Percentiles rank a stretch among this genome's conserved stretches.
Conservation (phyloP, 2,113 vertebrate species). For the Stercorarius parasiticus region DNA sequence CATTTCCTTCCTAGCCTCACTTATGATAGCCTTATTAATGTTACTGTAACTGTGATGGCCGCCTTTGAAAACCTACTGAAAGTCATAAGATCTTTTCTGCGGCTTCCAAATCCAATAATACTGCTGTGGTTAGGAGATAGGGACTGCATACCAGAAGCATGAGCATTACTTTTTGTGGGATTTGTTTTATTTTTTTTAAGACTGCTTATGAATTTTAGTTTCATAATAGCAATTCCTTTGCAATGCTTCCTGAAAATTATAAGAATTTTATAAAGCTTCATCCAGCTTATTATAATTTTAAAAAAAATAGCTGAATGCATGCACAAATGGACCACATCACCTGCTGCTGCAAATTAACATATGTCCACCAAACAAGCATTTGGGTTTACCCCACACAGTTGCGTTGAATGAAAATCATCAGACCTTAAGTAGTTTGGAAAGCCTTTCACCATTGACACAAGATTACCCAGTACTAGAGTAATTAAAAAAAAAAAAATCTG, state of each 20-base stretch:
- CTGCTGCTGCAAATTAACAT: not conserved
- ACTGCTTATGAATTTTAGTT: not conserved
- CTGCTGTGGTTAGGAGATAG: not conserved
- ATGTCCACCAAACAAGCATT: not conserved
- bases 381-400: not conserved
- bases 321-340: not conserved
- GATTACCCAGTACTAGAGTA: not conserved
- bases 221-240: not conserved
- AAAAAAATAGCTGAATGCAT: not conserved
- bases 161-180: not conserved
- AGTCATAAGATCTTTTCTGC: not conserved
- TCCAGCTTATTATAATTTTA: not conserved
- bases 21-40: not conserved
- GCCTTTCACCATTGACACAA: not conserved
- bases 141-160: not conserved
- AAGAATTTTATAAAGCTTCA: not conserved
- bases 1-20: not conserved
- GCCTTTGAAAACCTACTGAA: not conserved
- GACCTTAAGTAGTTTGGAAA: not conserved
- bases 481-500: not conserved
- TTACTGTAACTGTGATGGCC: not conserved
- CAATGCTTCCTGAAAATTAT: not conserved
- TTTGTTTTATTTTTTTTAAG: not conserved
- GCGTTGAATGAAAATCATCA: not conserved
- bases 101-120: not conserved